These are phyloP conservation scores for Chionoecetes opilio DNA, from an alignment of 1,140 invertebrate species.

Conservation along the genomic window DNA sequence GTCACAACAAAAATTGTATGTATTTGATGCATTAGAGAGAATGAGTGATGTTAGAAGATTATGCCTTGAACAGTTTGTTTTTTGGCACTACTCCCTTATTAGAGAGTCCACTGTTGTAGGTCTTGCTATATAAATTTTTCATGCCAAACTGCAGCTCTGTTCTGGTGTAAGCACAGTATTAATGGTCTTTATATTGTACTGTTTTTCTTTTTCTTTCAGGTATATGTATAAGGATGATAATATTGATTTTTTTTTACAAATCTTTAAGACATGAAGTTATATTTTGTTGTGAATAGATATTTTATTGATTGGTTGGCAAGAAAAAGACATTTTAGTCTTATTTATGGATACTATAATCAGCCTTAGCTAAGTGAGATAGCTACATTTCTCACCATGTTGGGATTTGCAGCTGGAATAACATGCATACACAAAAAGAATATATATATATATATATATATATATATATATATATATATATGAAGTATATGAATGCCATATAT, in stretches of 20 bases:
- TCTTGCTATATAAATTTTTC: not conserved
- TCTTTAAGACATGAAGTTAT: not conserved
- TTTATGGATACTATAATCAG: constrained; percentile 9
- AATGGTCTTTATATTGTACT: not conserved
- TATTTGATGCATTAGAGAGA: not conserved
- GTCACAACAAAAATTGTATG: not conserved
- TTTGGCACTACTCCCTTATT: too few species aligned
- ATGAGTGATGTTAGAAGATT: not conserved
- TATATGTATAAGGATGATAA: not conserved
- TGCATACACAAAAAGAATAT: too few species aligned
- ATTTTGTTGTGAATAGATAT: not conserved
- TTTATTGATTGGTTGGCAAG: not conserved
- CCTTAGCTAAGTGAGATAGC: not conserved
- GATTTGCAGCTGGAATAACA: not conserved
- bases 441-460: too few species aligned
- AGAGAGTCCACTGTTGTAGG: not conserved
- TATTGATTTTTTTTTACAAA: not conserved
- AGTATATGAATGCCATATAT: too few species aligned
- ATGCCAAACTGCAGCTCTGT: not conserved
- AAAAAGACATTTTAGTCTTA: not conserved
- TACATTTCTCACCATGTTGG: constrained; percentile 11
- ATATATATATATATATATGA: too few species aligned
- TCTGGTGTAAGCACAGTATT: not conserved
- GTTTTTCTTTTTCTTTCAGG: not conserved
- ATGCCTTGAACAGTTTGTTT: not conserved